Percentiles rank a stretch among this genome's conserved stretches.
phyloP scores from a whole-genome alignment of 2,797 vertebrate species.

The Alauda arvensis region DNA sequence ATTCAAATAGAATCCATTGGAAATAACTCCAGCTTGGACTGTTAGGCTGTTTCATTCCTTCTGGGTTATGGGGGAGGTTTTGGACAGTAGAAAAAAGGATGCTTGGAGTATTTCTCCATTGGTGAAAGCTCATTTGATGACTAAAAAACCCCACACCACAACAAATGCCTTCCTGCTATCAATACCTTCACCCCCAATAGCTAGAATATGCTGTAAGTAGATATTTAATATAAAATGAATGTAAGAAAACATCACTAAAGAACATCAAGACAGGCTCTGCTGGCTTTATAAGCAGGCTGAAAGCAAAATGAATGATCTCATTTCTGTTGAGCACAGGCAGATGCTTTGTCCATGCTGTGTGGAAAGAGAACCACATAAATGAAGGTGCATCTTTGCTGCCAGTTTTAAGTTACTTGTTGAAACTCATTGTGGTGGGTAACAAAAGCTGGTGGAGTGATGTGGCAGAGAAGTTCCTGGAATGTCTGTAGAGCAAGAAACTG shows the following conservation, averaged over 20 bases:
- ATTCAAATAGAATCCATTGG: background rate
- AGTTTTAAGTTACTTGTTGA: background rate
- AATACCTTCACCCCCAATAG: background rate
- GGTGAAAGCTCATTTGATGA: background rate
- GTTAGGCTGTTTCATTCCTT: background rate
- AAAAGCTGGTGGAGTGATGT: background rate
- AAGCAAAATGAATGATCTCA: background rate
- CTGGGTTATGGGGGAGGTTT: background rate
- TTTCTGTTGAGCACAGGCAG: background rate
- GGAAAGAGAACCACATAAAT: background rate
- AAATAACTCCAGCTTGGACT: background rate
- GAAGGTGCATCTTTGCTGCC: background rate
- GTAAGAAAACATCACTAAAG: background rate
- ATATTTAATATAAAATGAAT: background rate
- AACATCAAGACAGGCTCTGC: background rate
- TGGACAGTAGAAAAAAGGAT: background rate
- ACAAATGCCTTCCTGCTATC: background rate
- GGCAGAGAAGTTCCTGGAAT: background rate
- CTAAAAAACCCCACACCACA: background rate
- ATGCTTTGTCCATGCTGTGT: background rate
- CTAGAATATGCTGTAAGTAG: background rate
- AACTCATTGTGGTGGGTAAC: background rate
- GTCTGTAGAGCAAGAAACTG: background rate
- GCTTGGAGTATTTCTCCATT: background rate
- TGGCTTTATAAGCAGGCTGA: background rate